A percentile compares a stretch with the other conserved stretches of the same genome.
Evolutionary conservation across 2,113 vertebrate genomes (phyloP).

Genomic region (Coptodon bakossiorum): DNA sequence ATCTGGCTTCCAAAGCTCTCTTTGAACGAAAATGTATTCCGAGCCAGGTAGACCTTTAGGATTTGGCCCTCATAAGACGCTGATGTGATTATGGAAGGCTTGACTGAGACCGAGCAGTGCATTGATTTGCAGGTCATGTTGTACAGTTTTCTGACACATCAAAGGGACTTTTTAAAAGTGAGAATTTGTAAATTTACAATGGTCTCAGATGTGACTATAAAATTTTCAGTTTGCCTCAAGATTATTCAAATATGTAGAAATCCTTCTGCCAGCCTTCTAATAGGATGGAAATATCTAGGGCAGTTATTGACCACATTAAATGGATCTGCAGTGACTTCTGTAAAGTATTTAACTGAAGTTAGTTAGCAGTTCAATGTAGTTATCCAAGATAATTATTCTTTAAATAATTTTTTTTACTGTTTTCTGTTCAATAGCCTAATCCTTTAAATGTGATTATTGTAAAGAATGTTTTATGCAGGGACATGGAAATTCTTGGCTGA

Average conservation of each 20-base stretch:
- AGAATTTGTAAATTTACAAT: not conserved
- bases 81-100: not conserved
- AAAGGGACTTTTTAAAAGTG: slow-evolving; percentile 1
- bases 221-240: not conserved
- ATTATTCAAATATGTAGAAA: not conserved
- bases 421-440: not conserved
- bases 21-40: not conserved
- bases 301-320: not conserved
- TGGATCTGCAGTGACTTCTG: not conserved
- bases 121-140: not conserved
- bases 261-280: not conserved
- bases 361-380: not conserved
- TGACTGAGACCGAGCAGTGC: not conserved
- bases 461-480: not conserved
- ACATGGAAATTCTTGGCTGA: not conserved
- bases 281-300: not conserved
- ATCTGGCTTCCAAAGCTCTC: not conserved
- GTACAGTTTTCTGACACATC: not conserved
- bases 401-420: not conserved
- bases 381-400: not conserved
- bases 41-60: not conserved
- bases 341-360: not conserved
- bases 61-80: not conserved
- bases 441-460: not conserved
- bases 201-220: slow-evolving; percentile 12